phyloP scores from a whole-genome alignment of 92 coral and sea anemone species.

The Porites evermanni region DNA sequence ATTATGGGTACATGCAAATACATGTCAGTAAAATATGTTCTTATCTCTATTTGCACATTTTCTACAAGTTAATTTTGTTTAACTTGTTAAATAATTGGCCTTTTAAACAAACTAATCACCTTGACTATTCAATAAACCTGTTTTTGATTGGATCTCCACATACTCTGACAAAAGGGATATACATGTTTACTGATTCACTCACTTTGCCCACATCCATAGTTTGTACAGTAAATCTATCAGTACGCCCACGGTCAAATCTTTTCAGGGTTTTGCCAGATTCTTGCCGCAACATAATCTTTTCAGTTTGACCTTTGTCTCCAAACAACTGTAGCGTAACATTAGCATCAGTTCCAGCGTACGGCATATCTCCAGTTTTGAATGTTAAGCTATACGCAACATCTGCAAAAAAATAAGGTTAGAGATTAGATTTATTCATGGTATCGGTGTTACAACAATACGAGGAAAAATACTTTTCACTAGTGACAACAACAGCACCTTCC shows the following conservation, averaged over 20 bases:
- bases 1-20: too few species aligned
- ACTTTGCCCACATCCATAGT: constrained; percentile 98
- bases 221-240: constrained; percentile 92
- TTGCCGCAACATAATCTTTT: constrained; percentile 93
- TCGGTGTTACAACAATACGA: not conserved
- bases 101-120: too few species aligned
- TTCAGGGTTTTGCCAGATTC: constrained; percentile 81
- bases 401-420: constrained; percentile 2
- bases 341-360: constrained; percentile 96
- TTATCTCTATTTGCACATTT: too few species aligned
- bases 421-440: too few species aligned
- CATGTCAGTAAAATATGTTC: too few species aligned
- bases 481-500: too few species aligned
- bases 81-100: too few species aligned
- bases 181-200: not conserved
- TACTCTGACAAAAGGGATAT: not conserved
- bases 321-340: constrained; percentile 92
- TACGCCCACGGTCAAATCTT: constrained; percentile 93
- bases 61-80: too few species aligned
- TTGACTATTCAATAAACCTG: too few species aligned
- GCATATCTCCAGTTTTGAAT: constrained; percentile 94
- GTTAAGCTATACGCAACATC: constrained; percentile 87
- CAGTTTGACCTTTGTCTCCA: constrained; percentile 94
- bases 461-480: not conserved
- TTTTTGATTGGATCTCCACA: too few species aligned